Evolutionary conservation across 2,797 vertebrate genomes (phyloP), one percentile per base, ranked within the genome.

Genomic region (Pyrocephalus nanus): DNA sequence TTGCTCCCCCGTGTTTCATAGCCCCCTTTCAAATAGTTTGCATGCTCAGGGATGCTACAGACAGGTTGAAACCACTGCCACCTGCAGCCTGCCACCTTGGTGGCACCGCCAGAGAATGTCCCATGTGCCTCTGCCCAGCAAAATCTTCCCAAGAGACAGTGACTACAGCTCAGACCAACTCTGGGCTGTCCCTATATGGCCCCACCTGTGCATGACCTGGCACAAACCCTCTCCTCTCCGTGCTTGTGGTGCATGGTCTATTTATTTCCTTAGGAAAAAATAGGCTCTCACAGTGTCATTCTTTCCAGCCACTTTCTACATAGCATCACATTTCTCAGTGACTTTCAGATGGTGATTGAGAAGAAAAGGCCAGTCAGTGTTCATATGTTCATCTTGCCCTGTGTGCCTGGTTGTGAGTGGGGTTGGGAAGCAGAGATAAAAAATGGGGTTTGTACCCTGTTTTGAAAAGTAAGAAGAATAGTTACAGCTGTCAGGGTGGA

Each of bases 271-370:
- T 22, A 93, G 93, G 96, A 92, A 95, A 89, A 92, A 95, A 75
- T 34, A 95, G 74, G 65, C 61, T 92, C 86, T 88, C 53, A 26
- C 58, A 48, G 95, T 97, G 94, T 97, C 97, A 96, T 97, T 97
- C 93, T 97, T 97, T 98, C 97, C 97, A 98, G 91, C 12, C 64
- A 50, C 94, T 97, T 97, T 98, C 96, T 92, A 92, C 74, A 19
- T 58, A 97, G 92, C 93, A 94, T 97, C 29, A 2, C 75, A 18
- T 98, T 97, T 97, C 95, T 30, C 15, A 3, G 94, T 71, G 91
- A 95, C 97, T 97, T 98, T 96, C 95, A 97, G 95, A 87, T 77
- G 40, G 54, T 45, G 54, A 88, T 87, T 91, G 85, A 92, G 78
- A 93, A 93, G 78, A 92, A 94, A 74, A 79, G 67, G 79, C 34